Conservation (phyloP, 2,888 invertebrate species). For the Lysandra bellargus region DNA sequence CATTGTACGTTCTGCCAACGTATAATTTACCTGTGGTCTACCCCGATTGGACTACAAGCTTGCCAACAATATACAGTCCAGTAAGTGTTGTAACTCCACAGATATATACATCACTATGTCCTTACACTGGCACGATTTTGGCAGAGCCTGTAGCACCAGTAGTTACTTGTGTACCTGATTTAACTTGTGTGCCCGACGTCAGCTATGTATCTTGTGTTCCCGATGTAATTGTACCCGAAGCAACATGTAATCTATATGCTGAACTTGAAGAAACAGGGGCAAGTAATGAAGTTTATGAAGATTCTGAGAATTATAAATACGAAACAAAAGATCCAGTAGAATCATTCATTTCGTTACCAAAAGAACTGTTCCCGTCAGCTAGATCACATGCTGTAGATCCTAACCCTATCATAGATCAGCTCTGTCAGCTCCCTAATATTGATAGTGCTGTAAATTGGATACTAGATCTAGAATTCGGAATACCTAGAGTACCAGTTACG, state of each 20-base stretch:
- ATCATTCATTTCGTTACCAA: slow-evolving; percentile 54
- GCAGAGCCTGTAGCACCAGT: slow-evolving; percentile 37
- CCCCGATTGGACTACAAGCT: slow-evolving; percentile 45
- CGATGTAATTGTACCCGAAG: slow-evolving; percentile 28
- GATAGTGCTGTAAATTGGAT: slow-evolving; percentile 54
- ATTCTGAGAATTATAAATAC: slow-evolving; percentile 25
- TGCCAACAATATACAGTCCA: slow-evolving; percentile 42
- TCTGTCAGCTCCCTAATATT: slow-evolving; percentile 55
- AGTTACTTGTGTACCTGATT: slow-evolving; percentile 32
- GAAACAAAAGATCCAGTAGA: slow-evolving; percentile 46
- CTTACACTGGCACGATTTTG: slow-evolving; percentile 39
- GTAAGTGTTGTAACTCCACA: slow-evolving; percentile 40
- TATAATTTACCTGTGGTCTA: slow-evolving; percentile 40
- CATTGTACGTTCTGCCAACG: slow-evolving; percentile 39
- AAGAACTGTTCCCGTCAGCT: slow-evolving; percentile 57
- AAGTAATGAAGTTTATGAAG: slow-evolving; percentile 33
- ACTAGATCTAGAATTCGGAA: slow-evolving; percentile 63
- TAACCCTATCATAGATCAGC: slow-evolving; percentile 60
- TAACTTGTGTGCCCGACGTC: slow-evolving; percentile 26
- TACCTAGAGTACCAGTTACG: slow-evolving; percentile 51
- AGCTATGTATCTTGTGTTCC: slow-evolving; percentile 27
- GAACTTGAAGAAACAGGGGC: slow-evolving; percentile 33
- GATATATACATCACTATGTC: slow-evolving; percentile 42
- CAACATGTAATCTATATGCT: slow-evolving; percentile 26
- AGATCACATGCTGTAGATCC: slow-evolving; percentile 56